These are phyloP conservation scores for Tricholauxania praeusta DNA, from an alignment of 2,888 invertebrate genomes.

Conservation along the genomic window DNA sequence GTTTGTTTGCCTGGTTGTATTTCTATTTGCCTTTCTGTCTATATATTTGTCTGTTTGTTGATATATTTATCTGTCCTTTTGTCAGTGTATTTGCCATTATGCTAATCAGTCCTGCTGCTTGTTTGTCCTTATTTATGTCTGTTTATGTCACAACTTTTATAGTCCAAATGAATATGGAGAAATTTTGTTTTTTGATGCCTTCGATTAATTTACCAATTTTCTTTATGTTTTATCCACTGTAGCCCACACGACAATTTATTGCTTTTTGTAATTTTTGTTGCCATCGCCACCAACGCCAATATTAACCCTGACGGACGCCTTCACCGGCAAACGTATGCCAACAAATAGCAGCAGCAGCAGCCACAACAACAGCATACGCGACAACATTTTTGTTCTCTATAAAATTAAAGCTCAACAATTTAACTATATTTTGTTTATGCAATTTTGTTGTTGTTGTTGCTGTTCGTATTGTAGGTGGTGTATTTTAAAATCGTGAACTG, in stretches of 20 bases:
- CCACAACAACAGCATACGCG: slow-evolving; percentile 9
- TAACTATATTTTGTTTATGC: not conserved
- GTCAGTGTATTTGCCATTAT: no score
- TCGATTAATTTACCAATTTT: not conserved
- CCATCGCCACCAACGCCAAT: not conserved
- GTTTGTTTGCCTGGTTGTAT: no score
- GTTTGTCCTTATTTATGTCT: no score
- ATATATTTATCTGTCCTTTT: no score
- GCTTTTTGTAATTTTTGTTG: no score
- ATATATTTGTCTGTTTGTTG: no score
- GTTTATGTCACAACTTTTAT: no score
- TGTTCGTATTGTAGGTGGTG: not conserved
- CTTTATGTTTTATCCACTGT: not conserved
- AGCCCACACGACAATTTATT: not conserved
- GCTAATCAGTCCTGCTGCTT: no score
- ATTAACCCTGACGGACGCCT: slow-evolving; percentile 7
- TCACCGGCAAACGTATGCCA: slow-evolving; percentile 5
- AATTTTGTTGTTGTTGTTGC: slow-evolving; percentile 14
- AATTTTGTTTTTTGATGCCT: no score
- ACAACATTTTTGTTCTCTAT: not conserved
- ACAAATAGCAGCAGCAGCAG: slow-evolving; percentile 22
- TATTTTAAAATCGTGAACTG: slow-evolving; percentile 35
- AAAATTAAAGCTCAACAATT: no score
- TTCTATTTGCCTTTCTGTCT: no score
- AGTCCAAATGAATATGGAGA: no score